Percentiles rank a stretch among this genome's conserved stretches.
Evolutionary conservation across 2,113 vertebrate genomes (phyloP).

Genomic region (Pygoscelis antarcticus): DNA sequence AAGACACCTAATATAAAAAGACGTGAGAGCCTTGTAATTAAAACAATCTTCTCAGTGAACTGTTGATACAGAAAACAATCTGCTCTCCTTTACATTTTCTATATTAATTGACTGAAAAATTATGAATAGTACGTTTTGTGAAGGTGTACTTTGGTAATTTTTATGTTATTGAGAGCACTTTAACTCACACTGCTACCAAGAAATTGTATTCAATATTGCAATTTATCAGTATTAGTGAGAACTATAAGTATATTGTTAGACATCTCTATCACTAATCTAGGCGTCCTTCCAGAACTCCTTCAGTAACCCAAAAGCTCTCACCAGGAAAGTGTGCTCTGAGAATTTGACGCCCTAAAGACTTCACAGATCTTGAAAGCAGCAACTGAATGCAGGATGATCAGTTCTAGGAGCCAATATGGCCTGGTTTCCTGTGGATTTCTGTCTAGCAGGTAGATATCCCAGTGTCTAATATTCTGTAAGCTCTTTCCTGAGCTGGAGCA

Average conservation of each 20-base stretch:
- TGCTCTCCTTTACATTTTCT: slow-evolving; percentile 70
- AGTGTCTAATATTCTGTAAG: not conserved
- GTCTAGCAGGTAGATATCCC: not conserved
- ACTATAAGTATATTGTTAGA: not conserved
- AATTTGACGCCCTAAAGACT: not conserved
- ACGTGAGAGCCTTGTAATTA: slow-evolving; percentile 75
- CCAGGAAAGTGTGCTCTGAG: not conserved
- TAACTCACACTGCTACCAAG: not conserved
- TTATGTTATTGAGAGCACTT: slow-evolving; percentile 46
- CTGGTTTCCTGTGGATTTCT: not conserved
- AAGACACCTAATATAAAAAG: slow-evolving; percentile 69
- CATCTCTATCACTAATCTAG: not conserved
- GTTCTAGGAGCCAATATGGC: not conserved
- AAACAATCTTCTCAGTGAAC: slow-evolving; percentile 78
- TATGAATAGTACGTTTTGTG: slow-evolving; percentile 44
- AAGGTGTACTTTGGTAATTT: slow-evolving; percentile 40
- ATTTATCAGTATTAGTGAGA: not conserved
- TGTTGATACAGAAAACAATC: slow-evolving; percentile 77
- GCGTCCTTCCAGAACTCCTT: not conserved
- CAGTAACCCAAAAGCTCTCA: not conserved
- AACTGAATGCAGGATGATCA: not conserved
- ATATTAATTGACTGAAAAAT: slow-evolving; percentile 66
- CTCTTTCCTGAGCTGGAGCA: not conserved
- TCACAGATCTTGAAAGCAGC: not conserved
- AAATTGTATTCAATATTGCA: not conserved